A percentile compares a stretch with the other conserved stretches of the same genome.
phyloP scores from a whole-genome alignment of 1,140 invertebrate genomes.

The Drosophila sulfurigaster region DNA sequence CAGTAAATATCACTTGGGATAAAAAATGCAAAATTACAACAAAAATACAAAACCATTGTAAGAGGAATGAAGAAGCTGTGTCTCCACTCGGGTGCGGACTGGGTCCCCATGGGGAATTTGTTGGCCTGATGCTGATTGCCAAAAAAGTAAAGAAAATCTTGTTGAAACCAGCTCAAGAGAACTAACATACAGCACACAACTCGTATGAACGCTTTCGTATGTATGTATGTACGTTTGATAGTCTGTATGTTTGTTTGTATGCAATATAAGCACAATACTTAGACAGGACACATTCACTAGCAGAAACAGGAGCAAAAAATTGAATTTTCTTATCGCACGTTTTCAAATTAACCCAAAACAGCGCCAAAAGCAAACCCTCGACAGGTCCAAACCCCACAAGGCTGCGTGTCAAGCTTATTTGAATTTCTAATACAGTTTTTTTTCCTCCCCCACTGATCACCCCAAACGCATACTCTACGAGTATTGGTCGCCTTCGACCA shows the following conservation, averaged over 20 bases:
- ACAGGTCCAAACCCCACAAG: slow-evolving; percentile 6
- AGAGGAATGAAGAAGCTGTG: slow-evolving; percentile 4
- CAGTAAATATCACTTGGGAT: slow-evolving; percentile 39
- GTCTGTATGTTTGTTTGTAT: neutral
- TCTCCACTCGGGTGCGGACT: slow-evolving; percentile 26
- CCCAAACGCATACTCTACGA: neutral
- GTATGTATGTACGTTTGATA: neutral
- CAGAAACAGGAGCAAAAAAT: slow-evolving; percentile 46
- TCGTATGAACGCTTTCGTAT: neutral
- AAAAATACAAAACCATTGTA: slow-evolving; percentile 32
- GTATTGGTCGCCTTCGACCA: neutral
- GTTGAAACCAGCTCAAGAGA: slow-evolving; percentile 24
- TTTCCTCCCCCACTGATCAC: neutral
- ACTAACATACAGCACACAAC: slow-evolving; percentile 5
- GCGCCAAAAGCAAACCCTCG: slow-evolving; percentile 24
- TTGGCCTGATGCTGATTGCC: slow-evolving; percentile 71
- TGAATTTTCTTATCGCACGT: slow-evolving; percentile 72
- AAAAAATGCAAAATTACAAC: slow-evolving; percentile 68
- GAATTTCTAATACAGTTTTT: slow-evolving; percentile 36
- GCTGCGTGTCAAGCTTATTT: slow-evolving; percentile 46
- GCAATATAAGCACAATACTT: slow-evolving; percentile 27
- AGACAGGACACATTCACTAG: slow-evolving; percentile 33
- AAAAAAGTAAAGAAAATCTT: slow-evolving; percentile 55
- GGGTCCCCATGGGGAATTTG: slow-evolving; percentile 64
- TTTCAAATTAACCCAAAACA: slow-evolving; percentile 72